Conservation (phyloP, 1,140 invertebrate genomes). For the Argopecten irradians region DNA sequence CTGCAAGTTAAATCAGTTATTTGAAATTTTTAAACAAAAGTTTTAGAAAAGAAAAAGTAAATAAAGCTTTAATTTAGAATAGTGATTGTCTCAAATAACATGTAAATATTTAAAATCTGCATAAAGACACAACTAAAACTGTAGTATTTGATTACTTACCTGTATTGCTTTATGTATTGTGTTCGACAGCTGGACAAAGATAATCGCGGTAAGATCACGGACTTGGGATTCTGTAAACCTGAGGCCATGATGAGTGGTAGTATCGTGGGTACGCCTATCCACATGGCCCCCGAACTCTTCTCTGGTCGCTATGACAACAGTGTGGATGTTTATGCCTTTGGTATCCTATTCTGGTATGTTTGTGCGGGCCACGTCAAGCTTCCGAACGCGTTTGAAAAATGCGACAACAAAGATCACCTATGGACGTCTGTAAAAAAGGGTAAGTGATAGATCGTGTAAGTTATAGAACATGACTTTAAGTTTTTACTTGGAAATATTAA, state of each 20-base stretch:
- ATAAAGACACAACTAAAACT: too few relatives aligned
- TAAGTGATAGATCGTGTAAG: slow-evolving; percentile 71
- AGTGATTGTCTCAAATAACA: too few relatives aligned
- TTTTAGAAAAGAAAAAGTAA: too few relatives aligned
- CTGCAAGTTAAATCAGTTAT: too few relatives aligned
- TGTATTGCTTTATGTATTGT: too few relatives aligned
- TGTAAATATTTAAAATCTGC: too few relatives aligned
- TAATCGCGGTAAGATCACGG: slow-evolving; percentile 89
- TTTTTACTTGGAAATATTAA: slow-evolving; percentile 43
- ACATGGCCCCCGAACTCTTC: slow-evolving; percentile 94
- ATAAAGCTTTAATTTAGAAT: too few relatives aligned
- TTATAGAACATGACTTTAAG: slow-evolving; percentile 50
- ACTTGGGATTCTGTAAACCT: slow-evolving; percentile 94
- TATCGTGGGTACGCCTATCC: slow-evolving; percentile 88
- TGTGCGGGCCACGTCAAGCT: slow-evolving; percentile 89
- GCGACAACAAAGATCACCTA: slow-evolving; percentile 91
- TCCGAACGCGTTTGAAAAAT: slow-evolving; percentile 89
- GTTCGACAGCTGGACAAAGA: slow-evolving; percentile 82
- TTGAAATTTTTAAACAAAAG: too few relatives aligned
- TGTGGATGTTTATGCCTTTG: slow-evolving; percentile 94
- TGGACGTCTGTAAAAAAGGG: slow-evolving; percentile 91
- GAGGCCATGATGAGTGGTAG: slow-evolving; percentile 91
- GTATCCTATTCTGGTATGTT: slow-evolving; percentile 94
- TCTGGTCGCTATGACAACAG: slow-evolving; percentile 87
- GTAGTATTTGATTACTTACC: too few relatives aligned